A percentile compares a stretch with the other conserved stretches of the same genome.
Conservation (phyloP, 1,140 invertebrate species). For the Drusus annulatus region DNA sequence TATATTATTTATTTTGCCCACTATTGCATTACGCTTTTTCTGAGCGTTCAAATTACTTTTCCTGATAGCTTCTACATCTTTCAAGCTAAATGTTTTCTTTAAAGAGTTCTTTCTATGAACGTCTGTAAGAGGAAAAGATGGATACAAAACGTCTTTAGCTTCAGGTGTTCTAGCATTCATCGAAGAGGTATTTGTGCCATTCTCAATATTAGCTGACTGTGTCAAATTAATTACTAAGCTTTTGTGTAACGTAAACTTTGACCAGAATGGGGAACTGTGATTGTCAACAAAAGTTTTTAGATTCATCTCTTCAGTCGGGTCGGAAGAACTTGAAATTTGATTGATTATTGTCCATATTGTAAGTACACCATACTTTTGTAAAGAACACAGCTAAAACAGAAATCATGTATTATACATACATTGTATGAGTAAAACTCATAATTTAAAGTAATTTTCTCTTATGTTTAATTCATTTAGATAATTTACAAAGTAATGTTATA, state of each 20-base stretch:
- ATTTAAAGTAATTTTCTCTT: too few relatives aligned
- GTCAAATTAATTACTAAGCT: conserved; percentile 61
- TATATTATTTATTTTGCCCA: background rate
- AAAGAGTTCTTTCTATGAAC: conserved; percentile 62
- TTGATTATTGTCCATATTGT: conserved; percentile 66
- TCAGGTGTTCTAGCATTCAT: background rate
- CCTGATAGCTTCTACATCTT: background rate
- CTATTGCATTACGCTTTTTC: background rate
- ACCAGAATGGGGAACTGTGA: conserved; percentile 61
- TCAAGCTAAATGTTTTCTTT: conserved; percentile 61
- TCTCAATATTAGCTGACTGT: conserved; percentile 42
- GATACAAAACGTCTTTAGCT: conserved; percentile 31
- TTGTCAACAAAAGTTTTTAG: background rate
- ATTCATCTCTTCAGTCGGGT: conserved; percentile 58
- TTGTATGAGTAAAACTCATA: too few relatives aligned
- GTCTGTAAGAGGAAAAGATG: conserved; percentile 62
- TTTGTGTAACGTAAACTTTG: conserved; percentile 65
- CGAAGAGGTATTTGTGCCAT: background rate
- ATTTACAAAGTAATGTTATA: too few relatives aligned
- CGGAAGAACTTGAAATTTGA: conserved; percentile 60
- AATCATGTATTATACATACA: background rate
- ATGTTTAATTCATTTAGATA: too few relatives aligned
- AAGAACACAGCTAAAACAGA: conserved; percentile 61
- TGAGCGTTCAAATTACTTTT: background rate
- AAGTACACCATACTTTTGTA: conserved; percentile 64